Evolutionary conservation across 2,888 invertebrate genomes (phyloP).

Genomic region (Griposia aprilina): DNA sequence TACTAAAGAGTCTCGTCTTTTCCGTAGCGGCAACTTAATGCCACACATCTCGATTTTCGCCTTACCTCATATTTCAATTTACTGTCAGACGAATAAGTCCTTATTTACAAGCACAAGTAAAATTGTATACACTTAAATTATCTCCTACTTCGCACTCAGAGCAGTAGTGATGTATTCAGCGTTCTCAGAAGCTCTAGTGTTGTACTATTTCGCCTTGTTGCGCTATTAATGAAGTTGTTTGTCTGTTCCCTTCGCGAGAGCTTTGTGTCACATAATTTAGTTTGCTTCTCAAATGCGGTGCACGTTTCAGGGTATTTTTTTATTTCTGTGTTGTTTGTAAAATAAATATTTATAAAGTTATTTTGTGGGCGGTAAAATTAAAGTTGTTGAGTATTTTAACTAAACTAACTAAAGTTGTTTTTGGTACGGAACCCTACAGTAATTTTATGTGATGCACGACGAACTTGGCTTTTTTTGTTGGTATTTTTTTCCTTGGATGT

Average conservation of each 20-base stretch:
- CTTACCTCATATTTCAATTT: slow-evolving; percentile 22
- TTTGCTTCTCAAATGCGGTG: slow-evolving; percentile 32
- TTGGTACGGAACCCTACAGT: background rate
- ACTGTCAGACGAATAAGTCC: slow-evolving; percentile 12
- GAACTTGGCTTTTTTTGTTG: background rate
- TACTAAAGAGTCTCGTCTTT: background rate
- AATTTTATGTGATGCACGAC: background rate
- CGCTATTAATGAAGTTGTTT: slow-evolving; percentile 46
- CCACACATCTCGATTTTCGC: background rate
- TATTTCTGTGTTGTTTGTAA: background rate
- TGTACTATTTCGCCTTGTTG: slow-evolving; percentile 38
- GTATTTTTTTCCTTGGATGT: background rate
- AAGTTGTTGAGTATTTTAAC: background rate
- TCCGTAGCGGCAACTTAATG: background rate
- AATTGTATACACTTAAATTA: slow-evolving; percentile 42
- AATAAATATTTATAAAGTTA: background rate
- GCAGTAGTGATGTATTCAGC: slow-evolving; percentile 42
- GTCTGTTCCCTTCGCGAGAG: slow-evolving; percentile 15
- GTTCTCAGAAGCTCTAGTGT: slow-evolving; percentile 20
- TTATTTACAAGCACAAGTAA: slow-evolving; percentile 28
- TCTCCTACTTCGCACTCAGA: slow-evolving; percentile 23
- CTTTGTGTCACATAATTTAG: slow-evolving; percentile 51
- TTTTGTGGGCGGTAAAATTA: background rate
- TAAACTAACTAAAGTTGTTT: too few species aligned
- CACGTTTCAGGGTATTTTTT: slow-evolving; percentile 3